These are phyloP conservation scores for Nasua narica DNA, from an alignment of 2,797 vertebrate genomes.

Conservation along the genomic window DNA sequence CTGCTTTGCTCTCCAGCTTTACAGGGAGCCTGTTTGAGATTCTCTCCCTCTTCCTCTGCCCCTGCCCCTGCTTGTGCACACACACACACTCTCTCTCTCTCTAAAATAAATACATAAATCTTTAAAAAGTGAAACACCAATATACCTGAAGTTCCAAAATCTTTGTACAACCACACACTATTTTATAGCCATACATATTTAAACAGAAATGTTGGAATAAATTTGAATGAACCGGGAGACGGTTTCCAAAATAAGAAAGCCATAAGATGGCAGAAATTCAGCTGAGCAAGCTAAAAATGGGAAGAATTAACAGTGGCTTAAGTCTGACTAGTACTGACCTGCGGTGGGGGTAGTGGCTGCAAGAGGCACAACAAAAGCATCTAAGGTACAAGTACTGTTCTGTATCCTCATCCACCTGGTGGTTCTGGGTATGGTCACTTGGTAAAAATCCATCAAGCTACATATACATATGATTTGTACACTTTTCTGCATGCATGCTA, in stretches of 20 bases:
- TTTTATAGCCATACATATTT: background rate
- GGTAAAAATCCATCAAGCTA: background rate
- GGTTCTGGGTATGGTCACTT: background rate
- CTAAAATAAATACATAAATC: background rate
- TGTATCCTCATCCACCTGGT: background rate
- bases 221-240: background rate
- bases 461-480: background rate
- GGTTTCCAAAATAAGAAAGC: conserved; percentile 32
- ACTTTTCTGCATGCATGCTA: background rate
- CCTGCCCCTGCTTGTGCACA: background rate
- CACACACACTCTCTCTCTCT: background rate
- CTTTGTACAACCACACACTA: background rate
- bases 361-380: background rate
- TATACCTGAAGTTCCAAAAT: conserved; percentile 8
- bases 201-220: background rate
- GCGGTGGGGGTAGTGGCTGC: background rate
- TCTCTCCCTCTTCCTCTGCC: background rate
- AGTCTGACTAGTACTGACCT: background rate
- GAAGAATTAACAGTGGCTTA: background rate
- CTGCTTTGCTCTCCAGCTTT: too few species aligned
- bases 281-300: background rate
- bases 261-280: conserved; percentile 6
- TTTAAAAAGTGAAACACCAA: background rate
- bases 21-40: background rate
- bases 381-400: background rate